Conservation (phyloP, 92 coral and sea anemone species). For the Heteractis magnifica region DNA sequence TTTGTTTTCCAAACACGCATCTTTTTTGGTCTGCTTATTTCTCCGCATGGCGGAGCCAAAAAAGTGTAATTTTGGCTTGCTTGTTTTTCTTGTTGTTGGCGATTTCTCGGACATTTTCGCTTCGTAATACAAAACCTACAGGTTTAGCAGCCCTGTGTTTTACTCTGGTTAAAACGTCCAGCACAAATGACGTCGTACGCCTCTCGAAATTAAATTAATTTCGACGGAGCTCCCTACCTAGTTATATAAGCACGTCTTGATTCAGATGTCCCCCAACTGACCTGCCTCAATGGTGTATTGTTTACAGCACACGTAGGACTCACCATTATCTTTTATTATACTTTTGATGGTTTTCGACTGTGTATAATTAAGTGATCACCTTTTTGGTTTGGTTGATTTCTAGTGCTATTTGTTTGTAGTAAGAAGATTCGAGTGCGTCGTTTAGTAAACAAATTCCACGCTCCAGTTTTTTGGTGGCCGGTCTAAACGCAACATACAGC, state of each 20-base stretch:
- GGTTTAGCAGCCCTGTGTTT: not conserved
- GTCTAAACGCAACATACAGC: not conserved
- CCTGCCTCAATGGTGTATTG: not conserved
- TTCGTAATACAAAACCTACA: not conserved
- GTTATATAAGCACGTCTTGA: not conserved
- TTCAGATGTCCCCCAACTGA: not conserved
- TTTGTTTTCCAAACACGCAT: not conserved
- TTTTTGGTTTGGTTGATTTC: not conserved
- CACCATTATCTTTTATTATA: not conserved
- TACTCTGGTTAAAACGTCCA: not conserved
- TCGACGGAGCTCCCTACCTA: not conserved
- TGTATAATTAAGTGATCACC: not conserved
- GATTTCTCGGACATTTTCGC: slow-evolving; percentile 18
- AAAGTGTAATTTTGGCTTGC: slow-evolving; percentile 10
- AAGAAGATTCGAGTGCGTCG: not conserved
- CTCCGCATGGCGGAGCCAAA: slow-evolving; percentile 7
- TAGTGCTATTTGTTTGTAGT: not conserved
- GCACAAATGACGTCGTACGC: not conserved
- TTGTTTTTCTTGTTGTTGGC: slow-evolving; percentile 8
- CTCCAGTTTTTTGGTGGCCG: not conserved
- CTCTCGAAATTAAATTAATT: not conserved
- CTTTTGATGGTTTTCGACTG: not conserved
- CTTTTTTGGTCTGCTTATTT: slow-evolving; percentile 4
- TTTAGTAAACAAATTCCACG: not conserved
- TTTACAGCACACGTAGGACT: not conserved